phyloP scores from a whole-genome alignment of 2,113 vertebrate species.

The Lophius piscatorius region DNA sequence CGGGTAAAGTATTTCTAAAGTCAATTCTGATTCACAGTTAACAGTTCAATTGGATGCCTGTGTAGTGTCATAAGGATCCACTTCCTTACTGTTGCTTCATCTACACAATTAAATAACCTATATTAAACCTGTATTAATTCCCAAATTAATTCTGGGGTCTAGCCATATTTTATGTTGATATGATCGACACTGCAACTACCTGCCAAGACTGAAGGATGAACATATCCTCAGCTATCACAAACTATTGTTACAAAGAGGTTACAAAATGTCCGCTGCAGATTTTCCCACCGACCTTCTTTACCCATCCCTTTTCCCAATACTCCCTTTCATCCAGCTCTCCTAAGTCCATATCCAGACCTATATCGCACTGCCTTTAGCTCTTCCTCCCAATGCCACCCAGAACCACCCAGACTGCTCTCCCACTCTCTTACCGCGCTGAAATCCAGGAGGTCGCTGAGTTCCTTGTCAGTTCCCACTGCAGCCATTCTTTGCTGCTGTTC shows the following conservation, averaged over 20 bases:
- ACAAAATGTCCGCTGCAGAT: neutral
- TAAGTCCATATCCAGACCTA: constrained; percentile 43
- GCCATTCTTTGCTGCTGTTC: constrained; percentile 98
- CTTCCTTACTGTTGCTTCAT: constrained; percentile 18
- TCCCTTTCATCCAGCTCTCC: constrained; percentile 39
- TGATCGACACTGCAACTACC: constrained; percentile 18
- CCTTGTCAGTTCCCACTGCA: constrained; percentile 97
- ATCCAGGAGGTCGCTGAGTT: constrained; percentile 98
- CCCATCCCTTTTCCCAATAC: constrained; percentile 10
- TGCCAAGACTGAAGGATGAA: constrained; percentile 36
- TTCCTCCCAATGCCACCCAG: constrained; percentile 59
- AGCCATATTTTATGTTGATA: constrained; percentile 27
- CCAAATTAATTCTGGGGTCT: constrained; percentile 43
- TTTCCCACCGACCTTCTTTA: constrained; percentile 5
- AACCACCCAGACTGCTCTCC: constrained; percentile 68
- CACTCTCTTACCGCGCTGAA: constrained; percentile 96
- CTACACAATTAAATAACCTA: constrained; percentile 37
- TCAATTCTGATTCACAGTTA: constrained; percentile 28
- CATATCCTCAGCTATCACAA: constrained; percentile 28
- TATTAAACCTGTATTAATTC: constrained; percentile 32
- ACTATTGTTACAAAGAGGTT: constrained; percentile 1
- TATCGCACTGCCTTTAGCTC: constrained; percentile 44
- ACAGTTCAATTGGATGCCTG: constrained; percentile 18
- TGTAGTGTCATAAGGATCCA: constrained; percentile 14
- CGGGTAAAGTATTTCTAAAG: constrained; percentile 13